Conservation (phyloP, 2,113 vertebrate genomes). For the Cyprinodon tularosa region DNA sequence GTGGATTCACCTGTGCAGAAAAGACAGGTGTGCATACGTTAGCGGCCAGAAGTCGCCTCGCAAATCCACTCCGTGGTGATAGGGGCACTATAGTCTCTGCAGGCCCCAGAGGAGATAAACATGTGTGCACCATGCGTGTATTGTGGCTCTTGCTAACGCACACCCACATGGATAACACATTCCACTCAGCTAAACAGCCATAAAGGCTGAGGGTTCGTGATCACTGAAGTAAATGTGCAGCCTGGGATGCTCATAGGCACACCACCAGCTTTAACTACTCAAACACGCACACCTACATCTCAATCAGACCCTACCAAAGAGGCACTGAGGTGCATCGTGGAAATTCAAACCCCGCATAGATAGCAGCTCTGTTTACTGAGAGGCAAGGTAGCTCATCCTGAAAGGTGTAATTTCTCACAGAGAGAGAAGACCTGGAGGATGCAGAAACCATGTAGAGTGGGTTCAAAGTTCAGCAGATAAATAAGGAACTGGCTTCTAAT, state of each 20-base stretch:
- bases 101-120: slow-evolving; percentile 60
- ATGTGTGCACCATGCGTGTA: slow-evolving; percentile 55
- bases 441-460: slow-evolving; percentile 44
- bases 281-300: slow-evolving; percentile 39
- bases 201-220: slow-evolving; percentile 61
- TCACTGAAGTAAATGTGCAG: slow-evolving; percentile 25
- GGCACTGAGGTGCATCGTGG: slow-evolving; percentile 67
- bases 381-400: slow-evolving; percentile 51
- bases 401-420: slow-evolving; percentile 58
- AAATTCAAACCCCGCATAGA: slow-evolving; percentile 65
- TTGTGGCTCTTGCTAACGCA: slow-evolving; percentile 63
- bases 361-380: slow-evolving; percentile 39
- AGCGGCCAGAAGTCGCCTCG: slow-evolving; percentile 43
- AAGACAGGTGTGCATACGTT: slow-evolving; percentile 72
- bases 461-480: slow-evolving; percentile 35
- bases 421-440: slow-evolving; percentile 32
- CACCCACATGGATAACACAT: slow-evolving; percentile 74
- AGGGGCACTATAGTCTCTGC: slow-evolving; percentile 65
- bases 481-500: neutral
- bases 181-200: slow-evolving; percentile 73
- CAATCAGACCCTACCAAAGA: slow-evolving; percentile 63
- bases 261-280: slow-evolving; percentile 17
- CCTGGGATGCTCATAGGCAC: slow-evolving; percentile 22
- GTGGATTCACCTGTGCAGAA: slow-evolving; percentile 64
- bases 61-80: slow-evolving; percentile 53